A percentile compares a stretch with the other conserved stretches of the same genome.
Conservation (phyloP, 1,140 invertebrate genomes). For the Caenorhabditis inopinata region DNA sequence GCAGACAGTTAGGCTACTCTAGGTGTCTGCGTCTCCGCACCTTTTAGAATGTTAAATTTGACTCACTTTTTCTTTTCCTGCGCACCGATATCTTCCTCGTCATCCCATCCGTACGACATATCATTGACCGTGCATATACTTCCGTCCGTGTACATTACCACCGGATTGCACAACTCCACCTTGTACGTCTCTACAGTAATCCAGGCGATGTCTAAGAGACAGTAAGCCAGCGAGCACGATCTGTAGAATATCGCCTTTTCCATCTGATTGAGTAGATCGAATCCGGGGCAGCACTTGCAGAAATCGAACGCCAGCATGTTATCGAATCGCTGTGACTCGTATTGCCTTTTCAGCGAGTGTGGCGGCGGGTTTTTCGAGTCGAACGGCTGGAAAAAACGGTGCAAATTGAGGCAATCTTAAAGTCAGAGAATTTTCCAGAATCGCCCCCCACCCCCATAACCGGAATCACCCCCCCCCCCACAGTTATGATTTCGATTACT, state of each 20-base stretch:
- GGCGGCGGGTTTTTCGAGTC: not conserved
- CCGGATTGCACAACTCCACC: not conserved
- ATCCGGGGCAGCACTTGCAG: slow-evolving; percentile 23
- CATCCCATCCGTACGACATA: slow-evolving; percentile 36
- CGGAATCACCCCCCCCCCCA: too few species aligned
- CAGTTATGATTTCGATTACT: too few species aligned
- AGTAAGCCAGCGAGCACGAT: not conserved
- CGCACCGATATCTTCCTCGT: slow-evolving; percentile 22
- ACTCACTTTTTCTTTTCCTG: slow-evolving; percentile 29
- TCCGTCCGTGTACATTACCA: slow-evolving; percentile 38
- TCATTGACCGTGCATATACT: slow-evolving; percentile 13
- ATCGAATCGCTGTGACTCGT: slow-evolving; percentile 27
- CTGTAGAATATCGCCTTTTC: not conserved
- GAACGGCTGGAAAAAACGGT: slow-evolving; percentile 35
- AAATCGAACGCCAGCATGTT: slow-evolving; percentile 27
- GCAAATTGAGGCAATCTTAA: too few species aligned
- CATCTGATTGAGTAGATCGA: not conserved
- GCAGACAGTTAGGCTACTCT: too few species aligned
- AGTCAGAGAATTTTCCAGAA: too few species aligned
- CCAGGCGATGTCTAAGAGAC: slow-evolving; percentile 34
- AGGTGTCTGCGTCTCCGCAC: too few species aligned
- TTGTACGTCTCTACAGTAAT: slow-evolving; percentile 17
- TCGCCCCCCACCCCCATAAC: too few species aligned
- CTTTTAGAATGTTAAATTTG: not conserved
- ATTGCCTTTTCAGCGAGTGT: slow-evolving; percentile 34